Evolutionary conservation across 2,888 invertebrate species (phyloP).

Genomic region (Mesochorus sp.): DNA sequence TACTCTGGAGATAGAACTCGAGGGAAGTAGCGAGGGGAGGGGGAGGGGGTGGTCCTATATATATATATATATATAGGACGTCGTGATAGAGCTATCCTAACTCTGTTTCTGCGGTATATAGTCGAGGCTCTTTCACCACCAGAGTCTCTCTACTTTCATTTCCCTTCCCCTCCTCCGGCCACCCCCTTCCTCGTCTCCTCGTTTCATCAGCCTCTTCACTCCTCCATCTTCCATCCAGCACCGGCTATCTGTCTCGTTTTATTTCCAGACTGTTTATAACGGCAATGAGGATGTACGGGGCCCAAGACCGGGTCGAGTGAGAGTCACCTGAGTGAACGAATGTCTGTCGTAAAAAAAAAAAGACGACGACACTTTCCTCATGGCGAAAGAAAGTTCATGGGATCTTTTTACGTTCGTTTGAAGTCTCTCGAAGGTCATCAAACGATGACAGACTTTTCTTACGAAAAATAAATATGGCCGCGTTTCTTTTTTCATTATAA

Average conservation of each 20-base stretch:
- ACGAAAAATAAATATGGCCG: no score
- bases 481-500: no score
- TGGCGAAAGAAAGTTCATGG: neutral
- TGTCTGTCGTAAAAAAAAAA: neutral
- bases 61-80: no score
- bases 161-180: constrained; percentile 49
- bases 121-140: constrained; percentile 20
- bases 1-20: constrained; percentile 63
- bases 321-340: constrained; percentile 4
- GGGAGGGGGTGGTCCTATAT: neutral
- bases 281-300: constrained; percentile 15
- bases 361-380: neutral
- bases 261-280: constrained; percentile 5
- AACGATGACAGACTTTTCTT: no score
- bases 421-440: neutral
- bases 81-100: constrained; percentile 21
- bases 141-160: constrained; percentile 15
- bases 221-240: neutral
- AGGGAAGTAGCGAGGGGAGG: constrained; percentile 21
- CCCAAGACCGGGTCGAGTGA: neutral
- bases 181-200: constrained; percentile 36
- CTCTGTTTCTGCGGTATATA: neutral
- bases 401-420: neutral
- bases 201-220: constrained; percentile 25
- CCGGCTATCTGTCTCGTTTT: neutral